Percentiles rank a stretch among this genome's conserved stretches.
These are phyloP conservation scores for Poecile montanus DNA, from an alignment of 2,797 vertebrate species.

Conservation along the genomic window DNA sequence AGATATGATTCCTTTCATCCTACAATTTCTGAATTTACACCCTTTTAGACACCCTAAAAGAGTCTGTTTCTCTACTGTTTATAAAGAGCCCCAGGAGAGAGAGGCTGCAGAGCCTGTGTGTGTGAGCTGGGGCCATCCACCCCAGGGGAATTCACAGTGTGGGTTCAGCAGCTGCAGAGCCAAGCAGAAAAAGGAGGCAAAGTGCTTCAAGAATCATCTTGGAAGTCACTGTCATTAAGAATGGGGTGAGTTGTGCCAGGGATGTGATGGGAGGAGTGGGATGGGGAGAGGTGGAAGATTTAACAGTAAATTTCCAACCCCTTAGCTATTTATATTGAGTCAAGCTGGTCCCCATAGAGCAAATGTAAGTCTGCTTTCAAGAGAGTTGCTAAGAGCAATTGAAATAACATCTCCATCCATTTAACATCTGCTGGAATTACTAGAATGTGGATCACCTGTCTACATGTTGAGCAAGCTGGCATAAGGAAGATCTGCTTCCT, in stretches of 20 bases:
- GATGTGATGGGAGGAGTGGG: background rate
- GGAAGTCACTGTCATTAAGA: background rate
- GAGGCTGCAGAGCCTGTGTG: background rate
- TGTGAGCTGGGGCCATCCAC: background rate
- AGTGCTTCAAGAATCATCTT: background rate
- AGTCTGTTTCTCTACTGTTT: background rate
- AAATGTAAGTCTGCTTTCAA: background rate
- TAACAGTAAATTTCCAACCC: background rate
- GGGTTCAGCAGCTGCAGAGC: background rate
- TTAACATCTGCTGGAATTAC: background rate
- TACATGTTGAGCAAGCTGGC: background rate
- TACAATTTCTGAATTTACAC: background rate
- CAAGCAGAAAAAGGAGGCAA: background rate
- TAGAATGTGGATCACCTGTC: background rate
- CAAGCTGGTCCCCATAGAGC: background rate
- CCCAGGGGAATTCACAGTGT: accelerated
- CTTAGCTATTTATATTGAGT: background rate
- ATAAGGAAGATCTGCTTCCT: background rate
- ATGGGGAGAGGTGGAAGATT: background rate
- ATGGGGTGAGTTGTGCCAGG: background rate
- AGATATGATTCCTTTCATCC: background rate
- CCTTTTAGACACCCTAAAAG: background rate
- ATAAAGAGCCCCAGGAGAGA: background rate
- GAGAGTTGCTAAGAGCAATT: background rate
- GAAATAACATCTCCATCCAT: background rate